Percentiles rank a stretch among this genome's conserved stretches.
These are phyloP conservation scores for Orchestia grillus DNA, from an alignment of 1,140 invertebrate species.

Conservation along the genomic window DNA sequence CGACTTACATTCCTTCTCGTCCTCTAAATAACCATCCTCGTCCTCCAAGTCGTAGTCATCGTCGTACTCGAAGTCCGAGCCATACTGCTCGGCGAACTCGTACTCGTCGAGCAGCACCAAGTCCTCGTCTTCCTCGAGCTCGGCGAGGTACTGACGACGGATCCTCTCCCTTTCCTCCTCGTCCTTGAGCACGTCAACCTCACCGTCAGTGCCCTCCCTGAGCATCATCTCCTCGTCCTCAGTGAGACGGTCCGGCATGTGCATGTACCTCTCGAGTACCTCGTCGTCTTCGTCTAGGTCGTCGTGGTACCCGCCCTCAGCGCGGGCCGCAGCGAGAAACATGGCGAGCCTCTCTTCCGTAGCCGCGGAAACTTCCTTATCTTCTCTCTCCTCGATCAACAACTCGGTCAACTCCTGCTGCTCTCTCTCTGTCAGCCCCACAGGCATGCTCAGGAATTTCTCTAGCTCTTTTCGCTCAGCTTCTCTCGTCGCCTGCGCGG, in stretches of 20 bases:
- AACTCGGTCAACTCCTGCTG: conserved; percentile 26
- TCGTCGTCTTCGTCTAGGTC: neutral
- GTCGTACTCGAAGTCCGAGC: conserved; percentile 19
- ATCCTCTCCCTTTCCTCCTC: conserved; percentile 11
- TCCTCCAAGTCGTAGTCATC: neutral
- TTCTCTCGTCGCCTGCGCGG: conserved; percentile 1
- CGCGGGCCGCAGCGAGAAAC: neutral
- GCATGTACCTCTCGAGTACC: neutral
- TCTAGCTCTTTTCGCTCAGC: conserved; percentile 20
- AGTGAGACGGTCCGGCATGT: neutral
- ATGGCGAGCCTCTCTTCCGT: neutral
- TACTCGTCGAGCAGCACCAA: neutral
- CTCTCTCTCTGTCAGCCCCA: conserved; percentile 13
- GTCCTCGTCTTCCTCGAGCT: conserved; percentile 25
- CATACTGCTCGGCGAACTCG: conserved; percentile 21
- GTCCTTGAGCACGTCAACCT: neutral
- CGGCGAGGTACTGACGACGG: neutral
- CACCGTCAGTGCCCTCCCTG: conserved; percentile 35
- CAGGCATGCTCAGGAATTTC: conserved; percentile 53
- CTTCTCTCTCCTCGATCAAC: neutral
- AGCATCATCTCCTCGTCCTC: conserved; percentile 34
- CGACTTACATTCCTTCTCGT: neutral
- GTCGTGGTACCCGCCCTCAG: neutral
- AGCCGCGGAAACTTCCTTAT: neutral
- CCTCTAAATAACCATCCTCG: neutral